Evolutionary conservation across 1,140 invertebrate genomes (phyloP).

Genomic region (Zaprionus taronus): DNA sequence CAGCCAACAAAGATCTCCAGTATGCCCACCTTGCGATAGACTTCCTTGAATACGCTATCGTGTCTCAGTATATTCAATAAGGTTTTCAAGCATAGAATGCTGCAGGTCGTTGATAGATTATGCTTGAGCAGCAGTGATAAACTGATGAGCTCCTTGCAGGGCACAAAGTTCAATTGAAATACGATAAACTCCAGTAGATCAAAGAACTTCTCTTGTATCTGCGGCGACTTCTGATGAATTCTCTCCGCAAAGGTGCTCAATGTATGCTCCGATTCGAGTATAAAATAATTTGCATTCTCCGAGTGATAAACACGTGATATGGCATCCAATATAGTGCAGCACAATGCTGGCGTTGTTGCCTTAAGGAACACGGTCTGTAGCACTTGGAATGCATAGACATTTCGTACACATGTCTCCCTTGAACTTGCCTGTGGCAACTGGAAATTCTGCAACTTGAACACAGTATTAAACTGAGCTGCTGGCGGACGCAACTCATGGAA

Average conservation of each 20-base stretch:
- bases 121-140: constrained; percentile 96
- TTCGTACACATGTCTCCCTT: constrained; percentile 94
- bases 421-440: constrained; percentile 95
- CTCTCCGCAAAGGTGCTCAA: constrained; percentile 98
- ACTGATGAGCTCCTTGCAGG: constrained; percentile 99
- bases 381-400: constrained; percentile 98
- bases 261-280: constrained; percentile 97
- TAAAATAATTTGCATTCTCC: constrained; percentile 99
- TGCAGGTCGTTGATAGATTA: constrained; percentile 91
- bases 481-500: constrained; percentile 94
- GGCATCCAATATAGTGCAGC: constrained; percentile 96
- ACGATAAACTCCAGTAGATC: constrained; percentile 98
- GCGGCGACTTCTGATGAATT: constrained; percentile 94
- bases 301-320: constrained; percentile 98
- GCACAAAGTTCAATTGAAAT: constrained; percentile 98
- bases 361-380: constrained; percentile 97
- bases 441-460: constrained; percentile 97
- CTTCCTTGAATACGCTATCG: constrained; percentile 98
- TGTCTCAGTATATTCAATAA: constrained; percentile 94
- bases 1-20: constrained; percentile 98
- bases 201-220: constrained; percentile 98
- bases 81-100: constrained; percentile 95
- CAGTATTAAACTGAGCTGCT: constrained; percentile 92
- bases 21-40: constrained; percentile 98
- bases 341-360: constrained; percentile 92